phyloP scores from a whole-genome alignment of 2,113 vertebrate species.

The Zootoca vivipara region DNA sequence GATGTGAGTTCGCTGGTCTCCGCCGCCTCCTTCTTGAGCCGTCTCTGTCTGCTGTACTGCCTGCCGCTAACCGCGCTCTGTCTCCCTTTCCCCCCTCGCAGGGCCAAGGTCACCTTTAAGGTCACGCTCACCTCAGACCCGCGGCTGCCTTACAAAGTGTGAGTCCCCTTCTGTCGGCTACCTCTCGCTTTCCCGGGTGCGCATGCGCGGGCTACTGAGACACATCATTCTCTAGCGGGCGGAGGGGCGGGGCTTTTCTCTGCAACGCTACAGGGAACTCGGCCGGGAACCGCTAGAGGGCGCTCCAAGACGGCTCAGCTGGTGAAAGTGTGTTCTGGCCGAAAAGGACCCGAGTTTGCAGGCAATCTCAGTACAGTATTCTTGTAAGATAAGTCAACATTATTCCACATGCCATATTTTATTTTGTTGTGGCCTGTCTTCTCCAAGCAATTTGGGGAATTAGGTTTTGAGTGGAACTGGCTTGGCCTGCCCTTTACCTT shows the following conservation, averaged over 20 bases:
- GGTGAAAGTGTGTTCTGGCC: too few species aligned
- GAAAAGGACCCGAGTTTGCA: too few species aligned
- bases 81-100: background rate
- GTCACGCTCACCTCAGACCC: slow-evolving; percentile 34
- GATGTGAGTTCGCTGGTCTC: too few species aligned
- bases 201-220: background rate
- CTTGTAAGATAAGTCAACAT: too few species aligned
- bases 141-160: slow-evolving; percentile 37
- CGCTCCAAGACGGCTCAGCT: background rate
- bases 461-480: background rate
- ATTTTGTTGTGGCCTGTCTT: background rate
- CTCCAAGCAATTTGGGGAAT: background rate
- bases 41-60: background rate
- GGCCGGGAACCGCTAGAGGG: too few species aligned
- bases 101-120: slow-evolving; percentile 36
- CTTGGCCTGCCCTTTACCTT: background rate
- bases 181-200: background rate
- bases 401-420: too few species aligned
- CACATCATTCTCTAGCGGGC: background rate
- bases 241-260: too few species aligned
- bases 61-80: background rate
- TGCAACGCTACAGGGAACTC: too few species aligned
- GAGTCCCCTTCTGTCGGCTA: background rate
- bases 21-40: background rate
- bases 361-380: too few species aligned